Percentiles rank a stretch among this genome's conserved stretches.
Evolutionary conservation across 1,140 invertebrate species (phyloP).

Genomic region (Cyphomyrmex costatus): DNA sequence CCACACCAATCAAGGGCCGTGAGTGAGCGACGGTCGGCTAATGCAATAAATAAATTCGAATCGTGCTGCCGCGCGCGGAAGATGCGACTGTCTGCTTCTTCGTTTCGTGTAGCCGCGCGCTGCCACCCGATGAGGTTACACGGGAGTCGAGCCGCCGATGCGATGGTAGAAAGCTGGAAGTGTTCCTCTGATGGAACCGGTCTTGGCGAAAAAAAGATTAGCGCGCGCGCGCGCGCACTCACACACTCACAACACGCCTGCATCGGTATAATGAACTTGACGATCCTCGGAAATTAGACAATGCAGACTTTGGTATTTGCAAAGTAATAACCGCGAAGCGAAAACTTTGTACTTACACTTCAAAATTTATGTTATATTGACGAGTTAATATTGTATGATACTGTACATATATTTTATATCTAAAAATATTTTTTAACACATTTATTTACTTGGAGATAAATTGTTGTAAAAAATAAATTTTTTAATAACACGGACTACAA

Average conservation of each 20-base stretch:
- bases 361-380: neutral
- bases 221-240: conserved; percentile 60
- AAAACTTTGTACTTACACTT: neutral
- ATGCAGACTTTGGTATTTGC: conserved; percentile 46
- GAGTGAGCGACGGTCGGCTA: conserved; percentile 78
- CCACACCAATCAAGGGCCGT: conserved; percentile 75
- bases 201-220: conserved; percentile 66
- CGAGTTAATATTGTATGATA: neutral
- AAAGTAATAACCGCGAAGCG: neutral
- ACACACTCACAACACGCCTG: conserved; percentile 40
- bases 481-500: neutral
- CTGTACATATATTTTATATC: too few relatives aligned
- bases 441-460: neutral
- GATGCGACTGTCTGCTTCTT: conserved; percentile 69
- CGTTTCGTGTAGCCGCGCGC: conserved; percentile 39
- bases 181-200: conserved; percentile 75
- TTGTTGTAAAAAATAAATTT: neutral
- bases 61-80: conserved; percentile 72
- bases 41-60: conserved; percentile 83
- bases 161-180: conserved; percentile 77
- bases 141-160: conserved; percentile 55
- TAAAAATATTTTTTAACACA: neutral
- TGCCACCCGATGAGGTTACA: conserved; percentile 58
- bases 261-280: conserved; percentile 73
- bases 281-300: conserved; percentile 69